Evolutionary conservation across 1,140 invertebrate genomes (phyloP), one percentile per base, ranked within the genome.

Genomic region (Colletes latitarsis): DNA sequence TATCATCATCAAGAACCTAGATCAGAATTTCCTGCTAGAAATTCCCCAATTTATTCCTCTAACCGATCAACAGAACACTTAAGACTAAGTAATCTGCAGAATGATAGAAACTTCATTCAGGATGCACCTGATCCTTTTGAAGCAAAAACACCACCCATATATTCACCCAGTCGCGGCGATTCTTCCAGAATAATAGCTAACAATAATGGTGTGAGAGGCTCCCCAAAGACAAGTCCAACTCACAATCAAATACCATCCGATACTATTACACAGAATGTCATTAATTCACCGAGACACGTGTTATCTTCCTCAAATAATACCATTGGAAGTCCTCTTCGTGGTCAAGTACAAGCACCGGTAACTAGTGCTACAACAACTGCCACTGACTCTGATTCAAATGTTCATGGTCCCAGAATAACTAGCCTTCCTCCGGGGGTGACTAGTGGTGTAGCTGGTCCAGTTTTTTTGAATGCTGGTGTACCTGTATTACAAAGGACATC

Each of bases 371-470:
- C 87, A 6, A 83, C 89, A 3, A 78, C 85, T 0, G 17, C 82
- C 1, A 80, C 70, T 10, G 88, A 92, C 64, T 52, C 76, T 10
- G 90, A 91, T 15, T 30, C 78, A 39, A 79, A 57, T n/a, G 43
- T 85, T 57, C 70, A 85, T 52, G 89, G 88, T 5, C 92, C 92
- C 3, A 89, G 92, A 57, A 93, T 93, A 30, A 93, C 89, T 0
- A 93, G 92, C 81, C 82, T 93, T 10, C 93, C 93, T 0, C 93
- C 93, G 14, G 93, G 93, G 9, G 93, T 93, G 14, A 93, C 93
- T 3, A 93, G 92, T 70, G 93, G 93, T n/a, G 92, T 93, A 9
- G 93, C 93, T 55, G 93, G 93, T 0, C 93, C 93, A 0, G 93
- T 93, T 46, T 89, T 91, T 52, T 85, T 93, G 17, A 92, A 90